Conservation (phyloP, 2,888 invertebrate genomes). For the Adelphocoris suturalis region DNA sequence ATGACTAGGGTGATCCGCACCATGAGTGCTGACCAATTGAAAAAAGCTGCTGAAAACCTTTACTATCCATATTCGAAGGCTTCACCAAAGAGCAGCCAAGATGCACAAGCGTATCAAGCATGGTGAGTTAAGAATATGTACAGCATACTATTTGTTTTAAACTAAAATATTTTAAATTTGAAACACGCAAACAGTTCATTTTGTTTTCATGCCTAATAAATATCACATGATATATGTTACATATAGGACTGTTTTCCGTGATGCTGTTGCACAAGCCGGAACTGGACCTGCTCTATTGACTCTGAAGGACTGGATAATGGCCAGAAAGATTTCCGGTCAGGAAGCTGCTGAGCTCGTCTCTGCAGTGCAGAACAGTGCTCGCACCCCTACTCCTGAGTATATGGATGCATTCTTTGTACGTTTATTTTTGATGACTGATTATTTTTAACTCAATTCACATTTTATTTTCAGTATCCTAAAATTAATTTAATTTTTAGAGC, state of each 20-base stretch:
- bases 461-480: too few species aligned
- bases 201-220: not conserved
- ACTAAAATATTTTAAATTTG: too few species aligned
- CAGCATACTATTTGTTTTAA: too few species aligned
- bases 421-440: conserved; percentile 72
- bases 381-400: conserved; percentile 83
- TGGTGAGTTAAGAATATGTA: conserved; percentile 82
- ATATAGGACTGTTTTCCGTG: conserved; percentile 80
- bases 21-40: conserved; percentile 83
- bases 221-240: not conserved
- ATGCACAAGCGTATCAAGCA: conserved; percentile 79
- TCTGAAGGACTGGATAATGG: conserved; percentile 83
- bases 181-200: too few species aligned
- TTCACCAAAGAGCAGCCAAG: conserved; percentile 77
- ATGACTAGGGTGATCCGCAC: too few species aligned
- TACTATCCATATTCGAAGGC: conserved; percentile 79
- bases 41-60: conserved; percentile 81
- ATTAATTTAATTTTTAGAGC: conserved; percentile 77
- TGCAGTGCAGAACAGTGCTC: conserved; percentile 80
- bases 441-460: not conserved
- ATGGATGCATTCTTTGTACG: conserved; percentile 82
- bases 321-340: conserved; percentile 80
- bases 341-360: conserved; percentile 83
- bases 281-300: conserved; percentile 83
- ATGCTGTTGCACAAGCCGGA: conserved; percentile 82